Evolutionary conservation across 2,888 invertebrate species (phyloP).

Genomic region (Norana najaformis): DNA sequence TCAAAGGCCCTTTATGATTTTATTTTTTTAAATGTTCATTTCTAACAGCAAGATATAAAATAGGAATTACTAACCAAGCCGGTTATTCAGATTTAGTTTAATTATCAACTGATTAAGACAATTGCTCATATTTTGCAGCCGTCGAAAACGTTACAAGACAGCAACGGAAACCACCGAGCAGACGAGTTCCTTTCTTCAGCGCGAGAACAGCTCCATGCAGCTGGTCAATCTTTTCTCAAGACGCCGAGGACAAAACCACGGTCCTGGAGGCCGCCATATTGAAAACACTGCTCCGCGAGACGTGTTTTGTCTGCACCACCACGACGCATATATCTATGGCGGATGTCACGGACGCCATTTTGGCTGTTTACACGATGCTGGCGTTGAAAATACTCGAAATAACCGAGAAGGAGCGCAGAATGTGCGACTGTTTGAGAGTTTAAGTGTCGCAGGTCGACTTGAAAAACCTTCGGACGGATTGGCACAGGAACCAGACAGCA

Average conservation of each 20-base stretch:
- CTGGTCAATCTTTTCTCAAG: background rate
- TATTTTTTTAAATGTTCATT: too few relatives aligned
- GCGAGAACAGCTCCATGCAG: background rate
- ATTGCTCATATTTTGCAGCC: background rate
- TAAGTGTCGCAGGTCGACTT: background rate
- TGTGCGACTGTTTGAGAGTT: background rate
- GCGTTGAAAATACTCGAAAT: background rate
- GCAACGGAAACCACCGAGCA: background rate
- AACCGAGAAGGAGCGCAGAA: background rate
- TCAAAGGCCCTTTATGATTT: too few relatives aligned
- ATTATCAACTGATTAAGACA: background rate
- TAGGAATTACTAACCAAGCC: too few relatives aligned
- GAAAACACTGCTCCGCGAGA: background rate
- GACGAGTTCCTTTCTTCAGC: background rate
- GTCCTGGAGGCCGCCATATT: background rate
- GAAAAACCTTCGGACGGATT: background rate
- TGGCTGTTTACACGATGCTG: background rate
- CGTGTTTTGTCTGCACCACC: background rate
- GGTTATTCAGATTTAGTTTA: background rate
- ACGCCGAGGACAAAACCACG: background rate
- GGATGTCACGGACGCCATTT: slow-evolving; percentile 7
- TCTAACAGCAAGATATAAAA: too few relatives aligned
- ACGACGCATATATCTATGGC: slow-evolving; percentile 15
- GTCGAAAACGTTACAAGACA: background rate
- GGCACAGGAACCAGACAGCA: background rate